A percentile compares a stretch with the other conserved stretches of the same genome.
Evolutionary conservation across 2,797 vertebrate genomes (phyloP).

Genomic region (Tarsius wallacei): DNA sequence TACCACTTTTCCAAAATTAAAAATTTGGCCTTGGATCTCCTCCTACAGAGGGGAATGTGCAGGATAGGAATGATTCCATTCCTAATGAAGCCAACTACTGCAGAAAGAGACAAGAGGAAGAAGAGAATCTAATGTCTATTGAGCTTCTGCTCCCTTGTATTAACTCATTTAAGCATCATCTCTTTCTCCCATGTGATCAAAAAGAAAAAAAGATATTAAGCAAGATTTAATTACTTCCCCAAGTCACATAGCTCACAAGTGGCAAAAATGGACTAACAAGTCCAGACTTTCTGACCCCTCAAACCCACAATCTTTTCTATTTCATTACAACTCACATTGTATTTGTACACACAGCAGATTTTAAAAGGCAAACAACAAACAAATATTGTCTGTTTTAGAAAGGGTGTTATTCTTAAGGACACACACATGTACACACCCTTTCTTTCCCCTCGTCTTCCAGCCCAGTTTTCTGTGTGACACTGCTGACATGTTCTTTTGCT

Average conservation of each 20-base stretch:
- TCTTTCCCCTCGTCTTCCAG: background rate
- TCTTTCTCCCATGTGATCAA: background rate
- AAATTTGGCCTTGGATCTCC: background rate
- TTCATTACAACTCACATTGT: background rate
- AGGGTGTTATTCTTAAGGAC: background rate
- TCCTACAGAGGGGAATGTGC: background rate
- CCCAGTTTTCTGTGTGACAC: background rate
- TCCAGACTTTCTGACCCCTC: background rate
- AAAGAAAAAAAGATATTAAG: conserved; percentile 28
- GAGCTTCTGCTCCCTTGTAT: background rate
- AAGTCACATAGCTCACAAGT: background rate
- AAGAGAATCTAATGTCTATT: background rate
- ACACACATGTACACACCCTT: background rate
- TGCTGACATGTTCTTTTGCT: conserved; percentile 49
- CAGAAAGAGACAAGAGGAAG: background rate
- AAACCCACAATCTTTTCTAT: background rate
- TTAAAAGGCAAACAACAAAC: background rate
- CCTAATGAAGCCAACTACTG: background rate
- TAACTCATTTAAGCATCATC: background rate
- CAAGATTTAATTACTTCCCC: background rate
- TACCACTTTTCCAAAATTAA: background rate
- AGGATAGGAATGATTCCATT: background rate
- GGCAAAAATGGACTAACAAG: background rate
- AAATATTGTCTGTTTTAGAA: background rate
- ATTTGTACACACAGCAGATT: rapidly evolving